These are phyloP conservation scores for Pyxicephalus adspersus DNA, from an alignment of 2,113 vertebrate species.

Conservation along the genomic window DNA sequence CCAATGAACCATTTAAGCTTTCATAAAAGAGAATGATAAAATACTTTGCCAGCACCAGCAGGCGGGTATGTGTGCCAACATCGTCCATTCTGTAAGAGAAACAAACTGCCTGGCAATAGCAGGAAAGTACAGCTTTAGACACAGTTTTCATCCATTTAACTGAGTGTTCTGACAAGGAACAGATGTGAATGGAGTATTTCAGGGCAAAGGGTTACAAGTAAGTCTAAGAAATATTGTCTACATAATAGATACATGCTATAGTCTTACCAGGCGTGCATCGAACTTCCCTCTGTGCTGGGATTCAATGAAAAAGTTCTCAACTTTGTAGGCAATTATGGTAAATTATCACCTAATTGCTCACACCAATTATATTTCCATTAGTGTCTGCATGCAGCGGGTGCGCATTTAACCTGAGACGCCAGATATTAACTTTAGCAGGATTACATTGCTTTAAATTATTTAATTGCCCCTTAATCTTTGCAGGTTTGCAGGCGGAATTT, in stretches of 20 bases:
- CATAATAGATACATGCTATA: slow-evolving; percentile 16
- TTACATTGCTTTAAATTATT: not conserved
- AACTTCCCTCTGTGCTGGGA: slow-evolving; percentile 41
- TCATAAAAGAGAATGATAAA: not conserved
- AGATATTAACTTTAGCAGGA: slow-evolving; percentile 36
- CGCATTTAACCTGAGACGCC: slow-evolving; percentile 57
- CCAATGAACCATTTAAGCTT: not conserved
- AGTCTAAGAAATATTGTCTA: slow-evolving; percentile 19
- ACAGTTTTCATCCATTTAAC: slow-evolving; percentile 31
- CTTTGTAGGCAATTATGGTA: slow-evolving; percentile 50
- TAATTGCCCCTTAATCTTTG: slow-evolving; percentile 57
- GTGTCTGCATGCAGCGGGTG: not conserved
- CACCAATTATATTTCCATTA: slow-evolving; percentile 66
- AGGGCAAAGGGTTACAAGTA: slow-evolving; percentile 26
- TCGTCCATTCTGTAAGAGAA: slow-evolving; percentile 15
- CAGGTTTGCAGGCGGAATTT: slow-evolving; percentile 40
- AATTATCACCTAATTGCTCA: slow-evolving; percentile 62
- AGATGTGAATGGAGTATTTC: slow-evolving; percentile 26
- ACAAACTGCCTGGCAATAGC: slow-evolving; percentile 22
- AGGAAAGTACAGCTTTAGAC: slow-evolving; percentile 14
- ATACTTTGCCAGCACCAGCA: not conserved
- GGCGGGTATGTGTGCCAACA: slow-evolving; percentile 9
- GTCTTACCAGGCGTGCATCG: not conserved
- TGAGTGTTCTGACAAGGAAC: slow-evolving; percentile 42
- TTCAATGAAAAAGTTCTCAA: slow-evolving; percentile 31